Evolutionary conservation across 2,113 vertebrate genomes (phyloP).

Genomic region (Lynx canadensis): DNA sequence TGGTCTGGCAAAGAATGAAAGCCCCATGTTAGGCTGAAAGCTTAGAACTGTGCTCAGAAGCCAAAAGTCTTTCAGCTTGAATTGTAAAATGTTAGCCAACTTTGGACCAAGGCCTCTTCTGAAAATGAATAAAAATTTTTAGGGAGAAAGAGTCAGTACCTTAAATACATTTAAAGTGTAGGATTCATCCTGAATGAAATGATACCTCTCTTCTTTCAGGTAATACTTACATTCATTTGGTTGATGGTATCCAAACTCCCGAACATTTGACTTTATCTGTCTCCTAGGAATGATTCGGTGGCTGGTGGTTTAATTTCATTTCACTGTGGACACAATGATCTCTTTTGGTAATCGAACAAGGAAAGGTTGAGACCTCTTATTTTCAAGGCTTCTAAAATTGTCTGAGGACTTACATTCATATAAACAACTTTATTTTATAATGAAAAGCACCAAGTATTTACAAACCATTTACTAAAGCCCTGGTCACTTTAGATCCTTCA

Average conservation of each 20-base stretch:
- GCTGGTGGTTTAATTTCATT: neutral
- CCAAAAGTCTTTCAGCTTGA: neutral
- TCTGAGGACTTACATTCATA: neutral
- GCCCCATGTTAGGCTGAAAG: neutral
- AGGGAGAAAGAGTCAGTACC: neutral
- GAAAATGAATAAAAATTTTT: neutral
- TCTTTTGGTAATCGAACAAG: neutral
- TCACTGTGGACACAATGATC: neutral
- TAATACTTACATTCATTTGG: neutral
- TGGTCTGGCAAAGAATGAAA: constrained; percentile 15
- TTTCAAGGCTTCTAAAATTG: neutral
- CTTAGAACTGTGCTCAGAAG: neutral
- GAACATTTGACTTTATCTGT: neutral
- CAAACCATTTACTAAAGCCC: neutral
- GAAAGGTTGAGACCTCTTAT: neutral
- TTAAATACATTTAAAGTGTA: neutral
- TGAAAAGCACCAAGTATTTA: neutral
- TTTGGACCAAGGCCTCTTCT: neutral
- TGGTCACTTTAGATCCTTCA: neutral
- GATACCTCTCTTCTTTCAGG: neutral
- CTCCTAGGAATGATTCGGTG: neutral
- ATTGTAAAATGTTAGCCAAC: neutral
- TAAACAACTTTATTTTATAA: neutral
- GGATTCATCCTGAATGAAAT: neutral
- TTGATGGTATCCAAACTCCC: neutral